Evolutionary conservation across 2,797 vertebrate genomes (phyloP), one percentile per base, ranked within the genome.

Genomic region (Naso thynnoides): DNA sequence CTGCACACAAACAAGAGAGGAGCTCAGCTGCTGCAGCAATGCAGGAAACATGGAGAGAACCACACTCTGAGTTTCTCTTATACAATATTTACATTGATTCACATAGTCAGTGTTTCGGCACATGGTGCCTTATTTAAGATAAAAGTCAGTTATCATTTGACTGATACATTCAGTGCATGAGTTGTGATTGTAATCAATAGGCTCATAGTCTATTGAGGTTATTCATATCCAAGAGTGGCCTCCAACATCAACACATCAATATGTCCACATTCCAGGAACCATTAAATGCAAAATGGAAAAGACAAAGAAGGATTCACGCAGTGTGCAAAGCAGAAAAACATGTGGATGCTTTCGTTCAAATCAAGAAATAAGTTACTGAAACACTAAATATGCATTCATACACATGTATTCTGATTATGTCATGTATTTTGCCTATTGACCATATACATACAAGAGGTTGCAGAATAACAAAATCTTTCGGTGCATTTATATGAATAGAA

Each of bases 1-100:
- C 73, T 71, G 66, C 73, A 79, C 73, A 78, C 21, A 65, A 78
- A 76, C 80, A 75, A 75, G 13, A 52, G 60, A 48, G 44, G 36
- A 79, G 50, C 41, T 15, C 6, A 55, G 69, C 58, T 52, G 10
- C 81, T 68, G 72, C 75, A 53, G 70, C 59, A 59, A n/a, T 23
- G 9, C 24, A n/a, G 54, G 61, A 45, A 49, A 66, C 45, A 36
- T 39, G 50, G 27, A 67, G 41, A 16, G 26, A 70, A 61, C 9
- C 24, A 31, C 65, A 58, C 5, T 10, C 39, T 36, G 14, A 36
- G 61, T 47, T 41, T 49, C 10, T 69, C 42, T 27, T 26, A 16
- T 8, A 18, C 18, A 44, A 15, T 24, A 1, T 23, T 13, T 18
- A 3, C 16, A 0, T 29, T 57, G 55, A 23, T 63, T 33, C 11